Base-by-base conservation (phyloP, 2,113 vertebrate species). In the Hystrix brachyura region DNA sequence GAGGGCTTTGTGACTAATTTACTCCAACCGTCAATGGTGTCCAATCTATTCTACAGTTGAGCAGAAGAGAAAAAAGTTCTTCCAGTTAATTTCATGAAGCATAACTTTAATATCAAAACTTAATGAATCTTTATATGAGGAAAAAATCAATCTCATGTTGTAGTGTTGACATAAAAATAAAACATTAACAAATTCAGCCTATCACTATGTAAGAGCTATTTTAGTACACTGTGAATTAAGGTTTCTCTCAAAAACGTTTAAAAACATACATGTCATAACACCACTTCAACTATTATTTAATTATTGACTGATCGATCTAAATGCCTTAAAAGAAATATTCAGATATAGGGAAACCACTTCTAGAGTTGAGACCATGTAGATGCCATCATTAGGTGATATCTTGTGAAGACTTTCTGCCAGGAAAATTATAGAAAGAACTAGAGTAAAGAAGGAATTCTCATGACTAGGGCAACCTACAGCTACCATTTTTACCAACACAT, bases 91-190 rank as follows among this genome's bases (percentile, higher is more conserved):
- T 84, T 95, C 85, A 87, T 84, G n/a, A 94, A 92, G 48, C 76
- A 87, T 67, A 83, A 84, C n/a, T 89, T 65, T 74, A 57, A 94
- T 72, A 55, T 72, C 13, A 87, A 92, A 94, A 90, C n/a, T 46
- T 71, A 93, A 95, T 67, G 85, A 87, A 74, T 46, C 51, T 80
- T 81, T 91, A 57, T 81, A 65, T 89, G 72, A 95, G 57, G 48
- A n/a, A 27, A 80, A 46, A 64, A 65, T 48, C 67, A 65, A 78
- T 90, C 19, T 65, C 53, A 81, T 55, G 46, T 48, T 76, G 48
- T 82, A 65, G 55, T 91, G 91, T 71, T 86, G 51, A 94, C 60
- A 60, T 53, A 89, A 62, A 90, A 88, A 90, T 88, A 79, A 93
- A 93, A 91, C 62, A 78, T 32, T 59, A 87, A 69, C 43, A 78